Evolutionary conservation across 2,888 invertebrate genomes (phyloP), one percentile per base, ranked within the genome.

Genomic region (Schrankia costaestrigalis): DNA sequence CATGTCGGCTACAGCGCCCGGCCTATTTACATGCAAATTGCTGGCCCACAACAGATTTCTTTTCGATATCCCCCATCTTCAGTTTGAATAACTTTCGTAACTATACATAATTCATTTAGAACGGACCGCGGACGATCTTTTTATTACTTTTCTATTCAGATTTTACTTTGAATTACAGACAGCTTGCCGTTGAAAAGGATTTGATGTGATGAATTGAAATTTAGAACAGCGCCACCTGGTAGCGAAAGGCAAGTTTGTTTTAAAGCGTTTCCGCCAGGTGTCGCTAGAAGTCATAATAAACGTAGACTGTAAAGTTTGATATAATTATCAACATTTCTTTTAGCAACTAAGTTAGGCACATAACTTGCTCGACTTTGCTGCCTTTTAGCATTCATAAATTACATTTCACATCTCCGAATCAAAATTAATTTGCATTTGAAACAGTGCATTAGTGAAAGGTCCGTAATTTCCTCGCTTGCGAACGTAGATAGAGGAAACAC

Each of bases 11-110:
- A 41, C 41, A 54, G 36, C 43, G 28, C 41, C 35, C 46, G 26
- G 40, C 46, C 64, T 65, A 80, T 81, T 80, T 78, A 64, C 71
- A 80, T 81, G 78, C 58, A 78, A 79, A 81, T 81, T 69, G 58
- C 36, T 38, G 19, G 43, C 46, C 50, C 56, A 42, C 51, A 50
- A 51, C 59, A 57, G 54, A 60, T 65, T 77, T 73, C 71, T 72
- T 63, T 60, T 55, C 51, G 43, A 47, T 59, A 51, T 57, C 55
- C 55, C 51, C 58, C 44, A 55, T 55, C 56, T 55, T 45, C 50
- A 50, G 53, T 56, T 48, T 53, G 59, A 61, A 66, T 68, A 71
- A 65, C 64, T 76, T 72, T 61, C 35, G 27, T 35, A 40, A 50
- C 46, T 37, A 63, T 66, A 59, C 58, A 64, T 70, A 65, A 71